Evolutionary conservation across 92 coral and sea anemone species (phyloP), one percentile per base, ranked within the genome.

Genomic region (Siderastrea radians): DNA sequence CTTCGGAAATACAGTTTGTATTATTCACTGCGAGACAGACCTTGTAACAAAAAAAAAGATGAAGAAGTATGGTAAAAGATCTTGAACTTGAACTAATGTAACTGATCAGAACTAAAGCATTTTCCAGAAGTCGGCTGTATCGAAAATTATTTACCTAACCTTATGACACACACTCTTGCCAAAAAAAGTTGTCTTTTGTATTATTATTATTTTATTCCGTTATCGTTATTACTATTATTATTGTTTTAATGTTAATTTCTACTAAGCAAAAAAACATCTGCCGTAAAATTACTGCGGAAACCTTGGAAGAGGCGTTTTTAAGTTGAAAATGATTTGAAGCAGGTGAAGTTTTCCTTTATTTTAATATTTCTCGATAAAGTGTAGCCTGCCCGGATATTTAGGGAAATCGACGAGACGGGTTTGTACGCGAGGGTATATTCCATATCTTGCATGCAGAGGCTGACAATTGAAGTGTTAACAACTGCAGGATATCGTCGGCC

Each of bases 321-420:
- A 84, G 79, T 61, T 63, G 72, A 13, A 83, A 49, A 74, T 73
- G 71, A 74, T 47, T 49, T 5, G 19, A 26, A 7, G 74, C 87
- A 84, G 87, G 87, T 84, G 87, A 51, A 43, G 3, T 26, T 10
- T 45, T 10, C 44, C 16, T 12, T 62, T 59, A 84, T 73, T 19
- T 77, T n/a, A 73, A 84, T 73, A 60, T 84, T 84, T 84, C 64
- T 48, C 51, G 87, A 84, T 60, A 60, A 48, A 84, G 54, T 49
- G 73, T 61, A 61, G 15, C 7, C 53, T 47, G 49, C 12, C 87
- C 79, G 87, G 87, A 84, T 73, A 72, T 84, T 61, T 61, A 7
- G 71, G 80, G 80, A 84, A 74, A 74, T 50, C 65, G 73, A 50
- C 62, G 52, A 63, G 51, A 84, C 87, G 46, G 19, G 73, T 6